Evolutionary conservation across 2,888 invertebrate species (phyloP), one percentile per base, ranked within the genome.

Genomic region (Acanthosepion esculentum): DNA sequence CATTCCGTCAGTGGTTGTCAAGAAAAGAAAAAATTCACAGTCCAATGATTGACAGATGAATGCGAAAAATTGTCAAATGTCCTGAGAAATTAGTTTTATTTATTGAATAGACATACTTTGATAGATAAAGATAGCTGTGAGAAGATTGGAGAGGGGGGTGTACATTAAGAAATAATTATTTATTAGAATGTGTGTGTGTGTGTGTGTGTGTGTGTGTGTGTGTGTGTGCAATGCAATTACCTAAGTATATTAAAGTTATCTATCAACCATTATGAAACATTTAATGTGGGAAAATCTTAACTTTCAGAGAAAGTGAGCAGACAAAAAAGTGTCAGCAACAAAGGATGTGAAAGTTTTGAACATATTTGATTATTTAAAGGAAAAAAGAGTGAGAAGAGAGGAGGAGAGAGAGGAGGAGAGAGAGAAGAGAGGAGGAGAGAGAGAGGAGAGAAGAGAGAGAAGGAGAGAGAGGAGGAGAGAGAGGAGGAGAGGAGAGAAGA

Each of bases 41-140:
- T n/a, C 33, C 78, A 78, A 78, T 78, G 78, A 78, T 78, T 78
- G 78, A 78, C n/a, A 78, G 78, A 78, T 78, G n/a, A 78, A 78
- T 78, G 78, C 0, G 78, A 59, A 78, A n/a, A 33, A 5, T n/a
- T 78, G 59, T 92, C n/a, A 18, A 53, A 33, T 59, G 55, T 48
- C 48, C 92, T 94, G 94, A 92, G 92, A 94, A 91, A 94, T 94
- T 92, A 94, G 12, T 78, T 18, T 78, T 78, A n/a, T n/a, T 78
- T n/a, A 78, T n/a, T n/a, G 53, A 41, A 41, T 41, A 41, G 41
- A 41, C 41, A 41, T 41, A 41, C 41, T 41, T 41, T 41, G 93
- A 48, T 33, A 78, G 91, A 91, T 59, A 78, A 3, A 78, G 92
- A 18, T 48, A 53, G 64, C 33, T 29, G 48, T 23, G 26, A 48